These are phyloP conservation scores for Cisticola juncidis DNA, from an alignment of 2,113 vertebrate genomes.

Conservation along the genomic window DNA sequence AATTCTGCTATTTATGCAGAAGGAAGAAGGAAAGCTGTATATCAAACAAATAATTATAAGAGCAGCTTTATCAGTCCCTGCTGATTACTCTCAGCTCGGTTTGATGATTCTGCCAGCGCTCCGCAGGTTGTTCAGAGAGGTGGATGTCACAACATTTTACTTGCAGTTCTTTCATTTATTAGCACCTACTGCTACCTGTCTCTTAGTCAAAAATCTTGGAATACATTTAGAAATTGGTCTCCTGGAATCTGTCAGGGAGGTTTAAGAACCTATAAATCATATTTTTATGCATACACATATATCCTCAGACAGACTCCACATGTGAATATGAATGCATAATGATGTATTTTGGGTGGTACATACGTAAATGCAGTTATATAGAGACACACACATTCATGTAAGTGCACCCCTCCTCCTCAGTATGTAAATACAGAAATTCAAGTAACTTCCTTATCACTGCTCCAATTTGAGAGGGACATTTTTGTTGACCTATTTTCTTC, in stretches of 20 bases:
- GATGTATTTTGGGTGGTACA: background rate
- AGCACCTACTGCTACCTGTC: constrained; percentile 60
- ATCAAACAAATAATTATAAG: constrained; percentile 65
- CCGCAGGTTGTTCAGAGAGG: constrained; percentile 47
- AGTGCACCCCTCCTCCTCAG: background rate
- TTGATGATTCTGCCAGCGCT: constrained; percentile 51
- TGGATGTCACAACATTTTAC: constrained; percentile 66
- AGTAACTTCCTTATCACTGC: background rate
- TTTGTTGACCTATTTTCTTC: background rate
- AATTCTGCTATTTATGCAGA: constrained; percentile 38
- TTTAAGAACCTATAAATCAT: constrained; percentile 33
- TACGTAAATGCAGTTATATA: background rate
- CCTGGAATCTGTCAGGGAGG: constrained; percentile 28
- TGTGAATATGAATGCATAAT: background rate
- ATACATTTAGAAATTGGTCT: constrained; percentile 19
- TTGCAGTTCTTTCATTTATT: constrained; percentile 51
- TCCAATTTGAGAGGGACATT: background rate
- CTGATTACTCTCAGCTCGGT: constrained; percentile 48
- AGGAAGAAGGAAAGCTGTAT: constrained; percentile 57
- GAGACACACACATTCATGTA: background rate
- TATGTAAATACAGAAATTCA: background rate
- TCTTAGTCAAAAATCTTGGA: constrained; percentile 27
- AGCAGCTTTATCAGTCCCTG: constrained; percentile 61
- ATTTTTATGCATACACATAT: background rate
- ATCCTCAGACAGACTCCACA: background rate